Evolutionary conservation across 23 tunicate genomes (phyloP), one percentile per base, ranked within the genome.

Genomic region (Halocynthia aurantium): DNA sequence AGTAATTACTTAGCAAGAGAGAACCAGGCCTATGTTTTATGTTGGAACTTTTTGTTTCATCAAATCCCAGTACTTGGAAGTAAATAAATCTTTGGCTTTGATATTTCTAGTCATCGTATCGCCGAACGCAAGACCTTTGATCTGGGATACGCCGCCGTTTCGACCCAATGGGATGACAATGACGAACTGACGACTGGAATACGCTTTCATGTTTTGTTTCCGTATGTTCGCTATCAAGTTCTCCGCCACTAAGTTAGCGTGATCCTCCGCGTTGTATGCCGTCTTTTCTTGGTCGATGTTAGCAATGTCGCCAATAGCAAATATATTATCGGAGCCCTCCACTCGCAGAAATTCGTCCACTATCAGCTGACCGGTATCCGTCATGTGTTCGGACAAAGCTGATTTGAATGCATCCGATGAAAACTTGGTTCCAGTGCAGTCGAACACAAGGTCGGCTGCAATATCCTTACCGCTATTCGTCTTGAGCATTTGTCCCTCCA

Each of bases 221-320:
- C 11, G 44, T 8, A 74, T 18, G 74, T 50, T 8, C 15, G 76
- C 83, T 8, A 7, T 21, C n/a, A 80, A n/a, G 58, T 80, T 80
- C 13, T 68, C 51, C 19, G 83, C 61, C 61, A 80, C 61, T 22
- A 69, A 9, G 12, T 57, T 20, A 9, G 78, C 83, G 40, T 80
- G 78, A 8, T 53, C 69, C 15, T 44, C 10, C 53, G 83, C 78
- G 10, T 56, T 44, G 13, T 69, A 13, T 12, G 77, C 52, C 63
- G 56, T 57, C 22, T 80, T 80, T 69, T 70, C 83, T 20, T 80
- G 77, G 49, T 78, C 76, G 0, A 78, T 10, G 6, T 66, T 22
- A 9, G 77, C 40, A 12, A 78, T 66, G 53, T 78, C 82, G 10
- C 82, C 82, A 8, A 78, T 20, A 51, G 83, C 83, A 49, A 80